phyloP scores from a whole-genome alignment of 1,140 invertebrate genomes.

The Tenebrio molitor region DNA sequence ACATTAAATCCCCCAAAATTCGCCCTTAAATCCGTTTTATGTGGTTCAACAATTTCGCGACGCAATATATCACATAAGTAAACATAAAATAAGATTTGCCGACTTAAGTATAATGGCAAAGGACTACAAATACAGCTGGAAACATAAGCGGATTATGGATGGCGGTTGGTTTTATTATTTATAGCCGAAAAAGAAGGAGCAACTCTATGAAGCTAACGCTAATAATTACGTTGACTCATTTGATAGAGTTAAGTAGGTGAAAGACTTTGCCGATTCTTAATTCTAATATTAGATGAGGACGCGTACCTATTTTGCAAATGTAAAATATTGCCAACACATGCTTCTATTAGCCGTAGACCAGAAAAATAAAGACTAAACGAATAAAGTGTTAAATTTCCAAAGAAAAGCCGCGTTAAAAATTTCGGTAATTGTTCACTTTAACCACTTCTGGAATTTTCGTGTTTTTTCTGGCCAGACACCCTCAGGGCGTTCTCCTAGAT shows the following conservation, averaged over 20 bases:
- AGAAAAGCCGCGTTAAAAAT: background rate
- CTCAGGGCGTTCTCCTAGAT: too few relatives aligned
- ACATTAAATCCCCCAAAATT: background rate
- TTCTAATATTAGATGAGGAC: slow-evolving; percentile 25
- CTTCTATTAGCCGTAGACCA: slow-evolving; percentile 25
- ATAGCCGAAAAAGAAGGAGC: background rate
- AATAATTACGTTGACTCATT: slow-evolving; percentile 15
- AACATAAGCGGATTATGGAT: slow-evolving; percentile 31
- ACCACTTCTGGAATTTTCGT: too few relatives aligned
- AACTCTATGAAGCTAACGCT: slow-evolving; percentile 1
- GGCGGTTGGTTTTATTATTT: slow-evolving; percentile 36
- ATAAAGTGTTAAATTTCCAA: background rate
- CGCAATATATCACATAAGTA: slow-evolving; percentile 29
- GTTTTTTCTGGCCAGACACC: too few relatives aligned
- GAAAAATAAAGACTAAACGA: slow-evolving; percentile 7
- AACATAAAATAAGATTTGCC: slow-evolving; percentile 17
- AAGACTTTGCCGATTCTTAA: background rate
- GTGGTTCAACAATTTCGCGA: slow-evolving; percentile 3
- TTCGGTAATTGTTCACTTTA: too few relatives aligned
- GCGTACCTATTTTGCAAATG: background rate
- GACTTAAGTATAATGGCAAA: slow-evolving; percentile 27
- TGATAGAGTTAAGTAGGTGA: slow-evolving; percentile 25
- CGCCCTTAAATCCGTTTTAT: background rate
- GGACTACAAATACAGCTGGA: slow-evolving; percentile 29
- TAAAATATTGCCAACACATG: slow-evolving; percentile 39